These are phyloP conservation scores for Setophaga kirtlandii DNA, from an alignment of 2,113 vertebrate species.

Conservation along the genomic window DNA sequence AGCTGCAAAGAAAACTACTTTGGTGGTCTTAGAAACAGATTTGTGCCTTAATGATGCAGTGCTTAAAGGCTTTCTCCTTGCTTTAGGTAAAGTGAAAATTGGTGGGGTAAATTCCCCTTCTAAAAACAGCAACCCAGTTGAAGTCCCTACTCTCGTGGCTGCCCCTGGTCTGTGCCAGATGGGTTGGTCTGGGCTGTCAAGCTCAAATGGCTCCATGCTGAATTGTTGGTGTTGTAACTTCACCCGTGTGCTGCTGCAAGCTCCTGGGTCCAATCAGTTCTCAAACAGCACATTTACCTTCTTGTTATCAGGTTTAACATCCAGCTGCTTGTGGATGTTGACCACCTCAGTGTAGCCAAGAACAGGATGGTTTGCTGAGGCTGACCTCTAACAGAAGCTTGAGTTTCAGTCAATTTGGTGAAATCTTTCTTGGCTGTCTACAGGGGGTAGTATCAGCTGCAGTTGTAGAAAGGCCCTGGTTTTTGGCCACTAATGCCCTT, in stretches of 20 bases:
- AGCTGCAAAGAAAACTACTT: slow-evolving; percentile 47
- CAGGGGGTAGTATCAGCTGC: not conserved
- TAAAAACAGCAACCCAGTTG: not conserved
- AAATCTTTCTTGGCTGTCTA: not conserved
- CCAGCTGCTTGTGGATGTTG: not conserved
- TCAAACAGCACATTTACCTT: not conserved
- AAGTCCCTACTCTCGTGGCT: not conserved
- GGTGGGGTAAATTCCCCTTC: not conserved
- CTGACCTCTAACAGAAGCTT: not conserved
- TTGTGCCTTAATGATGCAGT: slow-evolving; percentile 8
- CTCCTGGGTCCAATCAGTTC: not conserved
- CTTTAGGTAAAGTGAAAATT: not conserved
- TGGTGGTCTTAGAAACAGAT: slow-evolving; percentile 60
- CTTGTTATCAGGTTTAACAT: not conserved
- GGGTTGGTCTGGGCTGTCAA: not conserved
- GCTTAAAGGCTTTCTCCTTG: slow-evolving; percentile 30
- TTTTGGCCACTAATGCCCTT: not conserved
- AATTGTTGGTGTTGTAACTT: not conserved
- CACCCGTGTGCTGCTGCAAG: not conserved
- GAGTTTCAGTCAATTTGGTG: not conserved
- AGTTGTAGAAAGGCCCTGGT: not conserved
- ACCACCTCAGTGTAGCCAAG: not conserved
- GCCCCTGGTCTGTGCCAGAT: not conserved
- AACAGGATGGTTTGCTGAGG: not conserved
- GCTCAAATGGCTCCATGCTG: not conserved